Evolutionary conservation across 2,113 vertebrate species (phyloP).

Genomic region (Cololabis saira): DNA sequence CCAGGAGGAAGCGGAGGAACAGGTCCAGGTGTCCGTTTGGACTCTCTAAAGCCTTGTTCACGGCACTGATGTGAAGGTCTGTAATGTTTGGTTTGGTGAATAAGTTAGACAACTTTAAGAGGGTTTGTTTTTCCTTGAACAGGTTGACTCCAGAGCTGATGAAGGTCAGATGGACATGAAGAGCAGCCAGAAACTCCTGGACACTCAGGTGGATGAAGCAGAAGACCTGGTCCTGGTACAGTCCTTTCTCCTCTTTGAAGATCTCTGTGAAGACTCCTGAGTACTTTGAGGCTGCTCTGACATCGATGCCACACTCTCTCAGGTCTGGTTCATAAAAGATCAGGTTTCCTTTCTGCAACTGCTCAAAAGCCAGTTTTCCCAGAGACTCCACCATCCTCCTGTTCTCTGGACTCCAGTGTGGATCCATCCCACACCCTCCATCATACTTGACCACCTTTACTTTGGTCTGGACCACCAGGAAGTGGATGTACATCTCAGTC

Average conservation of each 20-base stretch:
- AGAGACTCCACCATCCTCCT: constrained; percentile 4
- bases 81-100: not conserved
- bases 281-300: not conserved
- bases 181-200: constrained; percentile 20
- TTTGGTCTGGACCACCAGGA: constrained; percentile 17
- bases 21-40: constrained; percentile 14
- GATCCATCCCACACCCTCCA: not conserved
- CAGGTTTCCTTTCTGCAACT: constrained; percentile 21
- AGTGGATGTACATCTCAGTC: constrained; percentile 16
- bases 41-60: constrained; percentile 1
- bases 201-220: constrained; percentile 7
- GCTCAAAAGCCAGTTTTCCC: constrained; percentile 19
- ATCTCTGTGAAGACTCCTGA: constrained; percentile 23
- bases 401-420: not conserved
- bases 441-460: constrained; percentile 5
- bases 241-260: not conserved
- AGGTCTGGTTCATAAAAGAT: constrained; percentile 12
- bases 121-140: not conserved
- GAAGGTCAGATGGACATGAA: constrained; percentile 10
- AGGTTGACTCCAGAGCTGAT: constrained; percentile 3
- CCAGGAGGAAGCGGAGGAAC: constrained; percentile 13
- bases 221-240: constrained; percentile 4
- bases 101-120: not conserved
- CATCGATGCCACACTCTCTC: not conserved
- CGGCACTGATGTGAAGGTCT: not conserved